These are phyloP conservation scores for Ochlodes sylvanus DNA, from an alignment of 2,888 invertebrate genomes.

Conservation along the genomic window DNA sequence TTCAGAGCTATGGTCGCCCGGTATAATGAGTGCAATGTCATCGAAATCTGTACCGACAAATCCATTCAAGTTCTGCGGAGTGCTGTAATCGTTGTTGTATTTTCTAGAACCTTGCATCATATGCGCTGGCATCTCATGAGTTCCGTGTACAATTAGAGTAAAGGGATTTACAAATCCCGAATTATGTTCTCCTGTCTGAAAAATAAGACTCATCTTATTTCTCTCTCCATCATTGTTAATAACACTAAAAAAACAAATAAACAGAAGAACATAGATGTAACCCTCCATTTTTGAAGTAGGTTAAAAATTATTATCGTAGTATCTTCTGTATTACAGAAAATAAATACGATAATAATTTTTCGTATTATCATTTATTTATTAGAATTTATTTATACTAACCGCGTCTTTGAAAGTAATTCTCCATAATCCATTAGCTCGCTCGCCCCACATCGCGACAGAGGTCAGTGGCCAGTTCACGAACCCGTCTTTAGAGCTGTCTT, in stretches of 20 bases:
- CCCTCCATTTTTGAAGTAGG: too few species aligned
- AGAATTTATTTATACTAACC: constrained; percentile 52
- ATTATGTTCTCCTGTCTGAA: constrained; percentile 74
- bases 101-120: constrained; percentile 83
- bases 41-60: constrained; percentile 43
- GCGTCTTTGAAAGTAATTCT: constrained; percentile 74
- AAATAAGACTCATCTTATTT: too few species aligned
- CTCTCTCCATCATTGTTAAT: too few species aligned
- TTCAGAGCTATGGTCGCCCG: constrained; percentile 53
- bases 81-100: constrained; percentile 83
- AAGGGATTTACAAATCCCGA: constrained; percentile 85
- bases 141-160: constrained; percentile 90
- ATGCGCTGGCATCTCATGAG: constrained; percentile 86
- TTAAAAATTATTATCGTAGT: too few species aligned
- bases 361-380: too few species aligned
- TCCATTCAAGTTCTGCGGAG: constrained; percentile 48
- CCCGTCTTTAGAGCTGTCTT: constrained; percentile 89
- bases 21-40: constrained; percentile 51
- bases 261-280: too few species aligned
- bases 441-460: constrained; percentile 97
- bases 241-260: too few species aligned
- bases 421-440: constrained; percentile 90
- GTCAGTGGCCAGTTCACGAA: constrained; percentile 94
- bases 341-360: too few species aligned
- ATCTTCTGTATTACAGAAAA: too few species aligned